A percentile compares a stretch with the other conserved stretches of the same genome.
Evolutionary conservation across 2,113 vertebrate genomes (phyloP).

Genomic region (Uria lomvia): DNA sequence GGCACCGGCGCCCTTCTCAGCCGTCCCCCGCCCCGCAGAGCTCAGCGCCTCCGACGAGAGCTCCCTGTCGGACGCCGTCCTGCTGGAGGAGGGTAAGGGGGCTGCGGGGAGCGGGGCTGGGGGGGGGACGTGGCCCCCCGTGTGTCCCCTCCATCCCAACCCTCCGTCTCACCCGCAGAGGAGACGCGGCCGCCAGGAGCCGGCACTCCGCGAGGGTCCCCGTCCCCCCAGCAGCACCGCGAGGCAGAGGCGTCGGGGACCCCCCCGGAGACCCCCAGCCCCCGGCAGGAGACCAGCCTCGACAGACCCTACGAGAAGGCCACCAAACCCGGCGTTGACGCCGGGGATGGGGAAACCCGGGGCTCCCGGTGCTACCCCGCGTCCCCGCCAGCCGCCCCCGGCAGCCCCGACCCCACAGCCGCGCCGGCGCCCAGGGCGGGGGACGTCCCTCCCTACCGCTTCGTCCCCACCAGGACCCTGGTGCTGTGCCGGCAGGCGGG

Average conservation of each 20-base stretch:
- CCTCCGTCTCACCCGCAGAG: not conserved
- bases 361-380: not conserved
- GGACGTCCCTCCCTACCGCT: not conserved
- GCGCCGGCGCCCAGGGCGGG: not conserved
- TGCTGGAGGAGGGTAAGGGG: conserved; percentile 8
- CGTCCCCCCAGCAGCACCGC: not conserved
- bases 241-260: not conserved
- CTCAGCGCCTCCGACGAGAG: not conserved
- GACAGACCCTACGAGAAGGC: not conserved
- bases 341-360: not conserved
- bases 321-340: rapidly evolving
- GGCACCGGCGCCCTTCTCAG: not conserved
- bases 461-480: not conserved
- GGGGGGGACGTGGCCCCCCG: not conserved
- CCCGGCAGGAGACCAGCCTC: not conserved
- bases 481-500: not conserved
- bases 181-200: not conserved
- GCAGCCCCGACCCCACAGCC: not conserved
- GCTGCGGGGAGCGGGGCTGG: not conserved
- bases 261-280: rapidly evolving
- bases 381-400: rapidly evolving
- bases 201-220: not conserved
- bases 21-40: not conserved
- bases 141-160: not conserved
- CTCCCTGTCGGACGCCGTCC: not conserved